Evolutionary conservation across 2,797 vertebrate species (phyloP).

Genomic region (Onychomys arenicola): DNA sequence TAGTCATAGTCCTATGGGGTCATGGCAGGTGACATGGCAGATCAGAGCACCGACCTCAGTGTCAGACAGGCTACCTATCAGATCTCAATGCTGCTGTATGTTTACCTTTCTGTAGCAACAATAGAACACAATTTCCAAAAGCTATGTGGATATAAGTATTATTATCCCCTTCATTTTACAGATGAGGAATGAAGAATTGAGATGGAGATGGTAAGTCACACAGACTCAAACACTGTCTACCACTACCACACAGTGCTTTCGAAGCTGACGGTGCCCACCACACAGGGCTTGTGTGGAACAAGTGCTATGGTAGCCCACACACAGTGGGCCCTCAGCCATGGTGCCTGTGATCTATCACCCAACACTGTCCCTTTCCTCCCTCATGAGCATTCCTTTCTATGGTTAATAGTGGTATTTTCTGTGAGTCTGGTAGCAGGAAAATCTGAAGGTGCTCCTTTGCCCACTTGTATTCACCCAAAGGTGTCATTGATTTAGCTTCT

Average conservation of each 20-base stretch:
- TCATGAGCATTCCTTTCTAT: background rate
- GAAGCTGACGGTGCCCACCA: background rate
- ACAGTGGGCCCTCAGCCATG: rapidly evolving
- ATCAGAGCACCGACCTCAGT: background rate
- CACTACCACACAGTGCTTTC: rapidly evolving
- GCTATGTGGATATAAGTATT: background rate
- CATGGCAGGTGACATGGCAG: background rate
- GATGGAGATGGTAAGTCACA: background rate
- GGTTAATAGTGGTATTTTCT: background rate
- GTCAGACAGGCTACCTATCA: background rate
- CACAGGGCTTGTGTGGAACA: background rate
- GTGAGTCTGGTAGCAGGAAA: background rate
- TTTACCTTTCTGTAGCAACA: background rate
- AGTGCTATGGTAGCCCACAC: rapidly evolving
- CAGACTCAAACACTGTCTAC: rapidly evolving
- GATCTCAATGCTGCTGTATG: background rate
- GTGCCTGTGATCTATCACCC: background rate
- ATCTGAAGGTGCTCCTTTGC: background rate
- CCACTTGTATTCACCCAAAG: slow-evolving; percentile 20
- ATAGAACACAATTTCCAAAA: background rate
- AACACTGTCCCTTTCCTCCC: rapidly evolving
- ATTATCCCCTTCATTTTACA: background rate
- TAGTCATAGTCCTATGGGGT: rapidly evolving
- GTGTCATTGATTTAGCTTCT: slow-evolving; percentile 26
- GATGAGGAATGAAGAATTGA: background rate